Percentiles rank a stretch among this genome's conserved stretches.
Evolutionary conservation across 2,113 vertebrate genomes (phyloP).

Genomic region (Oreochromis niloticus): DNA sequence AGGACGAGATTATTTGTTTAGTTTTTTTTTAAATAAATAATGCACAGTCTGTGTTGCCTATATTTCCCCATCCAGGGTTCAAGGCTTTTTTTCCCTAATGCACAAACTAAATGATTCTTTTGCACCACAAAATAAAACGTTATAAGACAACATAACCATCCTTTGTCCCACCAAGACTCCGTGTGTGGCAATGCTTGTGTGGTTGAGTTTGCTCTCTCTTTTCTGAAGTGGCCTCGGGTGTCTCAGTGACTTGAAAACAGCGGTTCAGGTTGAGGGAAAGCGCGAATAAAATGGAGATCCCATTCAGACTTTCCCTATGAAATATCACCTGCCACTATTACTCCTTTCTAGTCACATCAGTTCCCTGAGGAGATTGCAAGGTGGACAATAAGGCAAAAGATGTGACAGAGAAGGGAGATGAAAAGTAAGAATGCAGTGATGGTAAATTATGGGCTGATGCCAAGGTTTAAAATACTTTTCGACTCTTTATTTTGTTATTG

Average conservation of each 20-base stretch:
- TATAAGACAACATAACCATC: background rate
- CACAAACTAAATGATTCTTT: background rate
- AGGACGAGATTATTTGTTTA: background rate
- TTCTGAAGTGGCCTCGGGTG: conserved; percentile 18
- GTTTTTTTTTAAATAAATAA: fast-evolving
- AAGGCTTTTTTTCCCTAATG: background rate
- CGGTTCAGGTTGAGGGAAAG: background rate
- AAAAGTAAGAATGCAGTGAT: conserved; percentile 11
- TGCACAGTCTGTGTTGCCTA: background rate
- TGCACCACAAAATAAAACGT: background rate
- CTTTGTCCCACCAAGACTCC: background rate
- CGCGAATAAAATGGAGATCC: background rate
- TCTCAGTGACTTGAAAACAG: conserved; percentile 4
- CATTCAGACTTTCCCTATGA: conserved; percentile 21
- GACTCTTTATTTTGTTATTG: background rate
- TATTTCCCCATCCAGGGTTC: background rate
- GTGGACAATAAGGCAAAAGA: conserved; percentile 15
- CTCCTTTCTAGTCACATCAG: background rate
- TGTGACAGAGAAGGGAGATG: conserved; percentile 24
- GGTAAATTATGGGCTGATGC: background rate
- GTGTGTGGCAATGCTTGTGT: background rate
- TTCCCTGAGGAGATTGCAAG: conserved; percentile 9
- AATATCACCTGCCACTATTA: background rate
- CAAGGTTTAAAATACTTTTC: background rate
- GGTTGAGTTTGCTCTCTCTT: background rate